Evolutionary conservation across 2,888 invertebrate genomes (phyloP).

Genomic region (Oligia latruncula): DNA sequence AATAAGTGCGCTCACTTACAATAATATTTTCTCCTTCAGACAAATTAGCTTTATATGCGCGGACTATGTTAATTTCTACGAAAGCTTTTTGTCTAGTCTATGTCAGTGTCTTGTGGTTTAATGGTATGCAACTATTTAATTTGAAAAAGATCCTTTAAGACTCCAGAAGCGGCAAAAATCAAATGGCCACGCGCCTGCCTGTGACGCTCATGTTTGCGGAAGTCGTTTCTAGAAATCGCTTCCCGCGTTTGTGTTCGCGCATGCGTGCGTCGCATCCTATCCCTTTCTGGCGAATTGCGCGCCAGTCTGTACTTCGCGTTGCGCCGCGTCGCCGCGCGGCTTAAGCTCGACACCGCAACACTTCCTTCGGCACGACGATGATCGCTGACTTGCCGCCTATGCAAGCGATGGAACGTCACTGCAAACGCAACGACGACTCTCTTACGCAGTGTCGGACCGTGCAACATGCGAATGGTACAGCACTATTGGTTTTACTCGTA

Average conservation of each 20-base stretch:
- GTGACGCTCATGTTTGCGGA: slow-evolving; percentile 72
- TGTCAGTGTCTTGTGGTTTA: neutral
- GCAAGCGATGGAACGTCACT: slow-evolving; percentile 74
- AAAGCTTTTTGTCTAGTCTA: slow-evolving; percentile 6
- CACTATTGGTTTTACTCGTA: slow-evolving; percentile 76
- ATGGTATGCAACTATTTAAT: neutral
- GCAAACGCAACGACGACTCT: slow-evolving; percentile 67
- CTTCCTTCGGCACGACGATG: slow-evolving; percentile 78
- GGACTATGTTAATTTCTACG: neutral
- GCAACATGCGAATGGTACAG: slow-evolving; percentile 78
- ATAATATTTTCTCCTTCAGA: slow-evolving; percentile 37
- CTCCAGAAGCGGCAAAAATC: slow-evolving; percentile 52
- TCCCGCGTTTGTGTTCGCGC: slow-evolving; percentile 85
- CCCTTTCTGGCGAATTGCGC: slow-evolving; percentile 83
- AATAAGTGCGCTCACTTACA: slow-evolving; percentile 53
- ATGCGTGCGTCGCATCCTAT: slow-evolving; percentile 80
- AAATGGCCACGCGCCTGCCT: slow-evolving; percentile 60
- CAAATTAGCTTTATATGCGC: slow-evolving; percentile 12
- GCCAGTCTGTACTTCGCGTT: slow-evolving; percentile 83
- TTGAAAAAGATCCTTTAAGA: slow-evolving; percentile 18
- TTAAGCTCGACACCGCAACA: slow-evolving; percentile 72
- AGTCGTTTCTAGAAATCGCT: slow-evolving; percentile 84
- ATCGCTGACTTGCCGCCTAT: slow-evolving; percentile 82
- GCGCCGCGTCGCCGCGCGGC: slow-evolving; percentile 65
- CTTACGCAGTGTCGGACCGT: slow-evolving; percentile 65